Evolutionary conservation across 2,888 invertebrate species (phyloP).

Genomic region (Drosophila conformis): DNA sequence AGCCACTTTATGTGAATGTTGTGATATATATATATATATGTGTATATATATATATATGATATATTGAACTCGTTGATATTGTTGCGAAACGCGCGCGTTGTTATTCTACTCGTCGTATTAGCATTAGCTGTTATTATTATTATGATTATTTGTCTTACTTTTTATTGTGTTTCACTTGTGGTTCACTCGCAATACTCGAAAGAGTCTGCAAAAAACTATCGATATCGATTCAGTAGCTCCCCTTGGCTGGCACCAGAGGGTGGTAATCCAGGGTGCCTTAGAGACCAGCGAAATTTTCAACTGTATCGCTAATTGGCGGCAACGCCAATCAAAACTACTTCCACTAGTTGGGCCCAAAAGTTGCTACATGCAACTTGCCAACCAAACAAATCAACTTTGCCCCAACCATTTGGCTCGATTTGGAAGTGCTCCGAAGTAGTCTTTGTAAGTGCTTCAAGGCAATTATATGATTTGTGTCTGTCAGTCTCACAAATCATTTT

Average conservation of each 20-base stretch:
- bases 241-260: not conserved
- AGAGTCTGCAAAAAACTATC: slow-evolving; percentile 8
- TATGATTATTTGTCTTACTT: slow-evolving; percentile 35
- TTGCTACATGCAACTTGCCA: slow-evolving; percentile 1
- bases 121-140: slow-evolving; percentile 15
- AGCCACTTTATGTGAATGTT: not conserved
- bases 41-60: not conserved
- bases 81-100: slow-evolving; percentile 12
- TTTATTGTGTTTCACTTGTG: slow-evolving; percentile 25
- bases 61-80: slow-evolving; percentile 9
- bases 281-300: slow-evolving; percentile 44
- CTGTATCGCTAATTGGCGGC: slow-evolving; percentile 48
- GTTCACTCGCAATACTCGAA: slow-evolving; percentile 35
- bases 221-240: not conserved
- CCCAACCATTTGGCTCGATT: not conserved
- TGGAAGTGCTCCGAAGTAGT: not conserved
- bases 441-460: not conserved
- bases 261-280: not conserved
- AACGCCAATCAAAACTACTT: slow-evolving; percentile 24
- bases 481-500: not conserved
- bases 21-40: not conserved
- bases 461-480: not conserved
- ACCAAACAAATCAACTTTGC: not conserved
- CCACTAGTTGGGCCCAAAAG: slow-evolving; percentile 2
- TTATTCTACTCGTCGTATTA: slow-evolving; percentile 32